Conservation (phyloP, 2,888 invertebrate species). For the Melikaiella ostensackeni region DNA sequence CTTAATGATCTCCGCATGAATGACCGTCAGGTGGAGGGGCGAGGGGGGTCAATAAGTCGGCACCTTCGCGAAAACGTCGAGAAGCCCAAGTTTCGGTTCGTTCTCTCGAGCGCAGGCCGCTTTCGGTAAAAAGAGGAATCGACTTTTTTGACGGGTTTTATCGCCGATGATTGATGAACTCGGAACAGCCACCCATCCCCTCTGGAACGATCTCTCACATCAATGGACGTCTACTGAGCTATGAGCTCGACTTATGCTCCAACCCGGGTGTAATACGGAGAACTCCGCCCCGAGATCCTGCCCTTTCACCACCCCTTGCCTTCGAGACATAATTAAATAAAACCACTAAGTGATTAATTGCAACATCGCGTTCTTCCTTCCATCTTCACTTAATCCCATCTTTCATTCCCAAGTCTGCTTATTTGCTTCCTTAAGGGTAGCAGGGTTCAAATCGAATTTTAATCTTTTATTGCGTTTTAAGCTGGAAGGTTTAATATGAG, state of each 20-base stretch:
- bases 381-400: constrained; percentile 48
- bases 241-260: constrained; percentile 29
- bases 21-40: background rate
- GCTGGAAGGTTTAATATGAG: background rate
- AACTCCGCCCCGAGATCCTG: constrained; percentile 47
- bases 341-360: constrained; percentile 72
- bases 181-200: constrained; percentile 46
- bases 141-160: constrained; percentile 65
- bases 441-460: background rate
- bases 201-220: constrained; percentile 28
- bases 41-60: background rate
- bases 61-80: constrained; percentile 2
- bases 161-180: constrained; percentile 71
- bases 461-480: background rate
- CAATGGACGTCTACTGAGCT: constrained; percentile 22
- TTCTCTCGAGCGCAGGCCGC: background rate
- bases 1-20: constrained; percentile 21
- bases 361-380: constrained; percentile 50
- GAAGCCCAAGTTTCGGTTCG: constrained; percentile 2
- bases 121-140: constrained; percentile 63
- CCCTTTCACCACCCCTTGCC: constrained; percentile 49
- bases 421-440: background rate
- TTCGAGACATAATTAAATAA: constrained; percentile 69
- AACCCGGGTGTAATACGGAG: constrained; percentile 46
- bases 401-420: constrained; percentile 22